These are phyloP conservation scores for Melikaiella ostensackeni DNA, from an alignment of 2,888 invertebrate species.

Conservation along the genomic window DNA sequence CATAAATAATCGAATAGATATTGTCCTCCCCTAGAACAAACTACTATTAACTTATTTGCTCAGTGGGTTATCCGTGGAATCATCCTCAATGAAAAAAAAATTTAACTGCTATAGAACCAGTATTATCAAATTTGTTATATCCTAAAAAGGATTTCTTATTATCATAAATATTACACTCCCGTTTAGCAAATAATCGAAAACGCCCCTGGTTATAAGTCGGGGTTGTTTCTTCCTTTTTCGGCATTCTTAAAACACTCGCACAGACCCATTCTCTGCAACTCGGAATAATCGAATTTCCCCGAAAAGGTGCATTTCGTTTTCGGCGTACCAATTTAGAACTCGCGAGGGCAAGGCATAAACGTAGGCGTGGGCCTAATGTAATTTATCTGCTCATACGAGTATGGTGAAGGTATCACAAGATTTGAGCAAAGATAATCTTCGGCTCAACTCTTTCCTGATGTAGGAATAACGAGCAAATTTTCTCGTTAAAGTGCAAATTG, in stretches of 20 bases:
- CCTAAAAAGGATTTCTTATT: conserved; percentile 10
- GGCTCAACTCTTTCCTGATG: not conserved
- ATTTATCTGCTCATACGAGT: conserved; percentile 25
- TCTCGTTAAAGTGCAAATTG: conserved; percentile 21
- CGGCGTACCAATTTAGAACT: conserved; percentile 32
- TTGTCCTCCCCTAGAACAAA: no score
- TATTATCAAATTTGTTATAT: no score
- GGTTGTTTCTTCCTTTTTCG: conserved; percentile 31
- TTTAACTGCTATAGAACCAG: no score
- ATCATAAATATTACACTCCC: conserved; percentile 22
- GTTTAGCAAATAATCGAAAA: conserved; percentile 20
- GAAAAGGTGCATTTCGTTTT: conserved; percentile 37
- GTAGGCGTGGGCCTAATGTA: conserved; percentile 27
- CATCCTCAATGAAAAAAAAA: no score
- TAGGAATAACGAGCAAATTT: not conserved
- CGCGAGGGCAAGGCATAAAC: not conserved
- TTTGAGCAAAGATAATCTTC: conserved; percentile 3
- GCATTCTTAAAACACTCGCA: conserved; percentile 7
- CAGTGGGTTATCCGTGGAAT: no score
- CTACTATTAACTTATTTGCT: no score
- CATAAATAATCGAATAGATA: no score
- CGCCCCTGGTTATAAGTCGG: conserved; percentile 23
- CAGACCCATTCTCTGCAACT: not conserved
- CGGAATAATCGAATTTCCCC: conserved; percentile 30
- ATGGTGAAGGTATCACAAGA: not conserved